Percentiles rank a stretch among this genome's conserved stretches.
Conservation (phyloP, 2,113 vertebrate genomes). For the Poecilia latipinna region DNA sequence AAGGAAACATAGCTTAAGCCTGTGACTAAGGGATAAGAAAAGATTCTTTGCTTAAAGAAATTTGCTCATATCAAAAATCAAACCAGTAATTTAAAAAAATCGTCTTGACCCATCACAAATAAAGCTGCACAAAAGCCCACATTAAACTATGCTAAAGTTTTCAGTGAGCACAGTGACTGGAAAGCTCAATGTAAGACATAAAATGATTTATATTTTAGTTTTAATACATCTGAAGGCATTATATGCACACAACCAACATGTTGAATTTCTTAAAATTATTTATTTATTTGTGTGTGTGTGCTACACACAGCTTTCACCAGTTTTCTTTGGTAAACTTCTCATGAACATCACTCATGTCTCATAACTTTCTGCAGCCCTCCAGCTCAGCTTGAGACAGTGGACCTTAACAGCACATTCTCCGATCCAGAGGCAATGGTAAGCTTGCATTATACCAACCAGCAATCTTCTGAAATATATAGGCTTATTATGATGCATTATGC, state of each 20-base stretch:
- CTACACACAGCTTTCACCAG: not conserved
- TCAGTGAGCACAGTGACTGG: no score
- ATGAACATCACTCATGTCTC: not conserved
- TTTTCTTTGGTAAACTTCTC: not conserved
- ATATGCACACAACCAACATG: not conserved
- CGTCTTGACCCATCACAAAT: not conserved
- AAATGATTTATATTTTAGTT: no score
- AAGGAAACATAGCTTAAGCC: no score
- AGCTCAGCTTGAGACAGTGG: constrained; percentile 90
- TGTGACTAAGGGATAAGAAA: not conserved
- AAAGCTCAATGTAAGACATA: no score
- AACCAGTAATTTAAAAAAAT: no score
- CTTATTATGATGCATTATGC: not conserved
- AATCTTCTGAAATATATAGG: not conserved
- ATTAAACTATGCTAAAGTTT: no score
- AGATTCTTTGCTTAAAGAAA: not conserved
- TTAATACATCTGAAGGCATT: no score
- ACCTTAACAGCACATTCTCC: constrained; percentile 88
- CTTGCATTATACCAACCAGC: not conserved
- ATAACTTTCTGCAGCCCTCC: constrained; percentile 78
- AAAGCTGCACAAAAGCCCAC: no score
- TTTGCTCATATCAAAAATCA: not conserved
- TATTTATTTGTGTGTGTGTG: not conserved
- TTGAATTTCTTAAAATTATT: not conserved
- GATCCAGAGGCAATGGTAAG: constrained; percentile 92